A percentile compares a stretch with the other conserved stretches of the same genome.
These are phyloP conservation scores for Cairina moschata DNA, from an alignment of 2,113 vertebrate species.

Conservation along the genomic window DNA sequence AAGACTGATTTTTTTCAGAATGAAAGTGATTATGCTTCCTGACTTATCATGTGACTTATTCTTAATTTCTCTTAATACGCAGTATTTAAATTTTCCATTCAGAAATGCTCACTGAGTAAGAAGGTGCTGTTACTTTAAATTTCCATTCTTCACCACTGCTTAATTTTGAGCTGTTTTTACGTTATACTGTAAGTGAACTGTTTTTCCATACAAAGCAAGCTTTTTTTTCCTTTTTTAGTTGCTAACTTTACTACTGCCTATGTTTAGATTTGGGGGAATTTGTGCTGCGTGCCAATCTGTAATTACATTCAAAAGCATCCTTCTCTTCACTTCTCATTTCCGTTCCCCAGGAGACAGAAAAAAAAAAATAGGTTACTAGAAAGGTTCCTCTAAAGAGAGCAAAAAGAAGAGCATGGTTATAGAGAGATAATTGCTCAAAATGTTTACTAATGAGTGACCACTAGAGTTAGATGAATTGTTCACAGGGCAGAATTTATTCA, in stretches of 20 bases:
- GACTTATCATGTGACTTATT: background rate
- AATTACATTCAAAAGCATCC: constrained; percentile 71
- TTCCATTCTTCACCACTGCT: constrained; percentile 19
- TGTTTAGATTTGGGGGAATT: constrained; percentile 73
- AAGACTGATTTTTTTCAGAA: background rate
- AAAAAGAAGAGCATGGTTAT: constrained; percentile 55
- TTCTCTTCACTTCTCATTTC: constrained; percentile 65
- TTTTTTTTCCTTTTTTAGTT: constrained; percentile 67
- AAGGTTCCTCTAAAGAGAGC: constrained; percentile 62
- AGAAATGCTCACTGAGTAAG: background rate
- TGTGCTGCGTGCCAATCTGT: constrained; percentile 66
- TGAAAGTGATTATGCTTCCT: background rate
- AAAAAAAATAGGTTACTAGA: constrained; percentile 70
- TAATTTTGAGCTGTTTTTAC: constrained; percentile 54
- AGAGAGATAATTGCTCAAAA: constrained; percentile 70
- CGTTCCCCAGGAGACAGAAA: constrained; percentile 68
- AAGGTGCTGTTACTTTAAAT: constrained; percentile 57
- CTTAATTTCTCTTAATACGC: constrained; percentile 1
- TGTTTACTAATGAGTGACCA: constrained; percentile 67
- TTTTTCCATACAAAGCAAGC: constrained; percentile 34
- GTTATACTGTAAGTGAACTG: constrained; percentile 46
- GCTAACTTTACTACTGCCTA: constrained; percentile 70
- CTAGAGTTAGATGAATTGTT: constrained; percentile 35
- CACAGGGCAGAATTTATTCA: background rate
- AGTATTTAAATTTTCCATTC: constrained; percentile 10